Base-by-base conservation (phyloP, 1,140 invertebrate species). In the Leptopilina clavipes region DNA sequence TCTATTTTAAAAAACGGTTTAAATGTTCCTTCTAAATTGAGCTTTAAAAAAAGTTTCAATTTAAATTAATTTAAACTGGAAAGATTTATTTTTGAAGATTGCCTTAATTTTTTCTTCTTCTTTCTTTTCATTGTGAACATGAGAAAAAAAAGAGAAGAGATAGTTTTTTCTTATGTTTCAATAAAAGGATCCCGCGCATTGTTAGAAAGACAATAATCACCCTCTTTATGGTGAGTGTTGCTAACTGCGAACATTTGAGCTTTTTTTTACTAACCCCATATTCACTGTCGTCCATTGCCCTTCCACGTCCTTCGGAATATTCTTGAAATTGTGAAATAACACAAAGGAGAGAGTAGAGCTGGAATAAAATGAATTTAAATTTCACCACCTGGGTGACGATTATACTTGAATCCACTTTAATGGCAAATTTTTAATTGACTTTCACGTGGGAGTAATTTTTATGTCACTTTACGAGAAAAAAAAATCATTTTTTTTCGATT, bases 271-370 rank as follows among this genome's bases (percentile, higher is more conserved):
- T 85, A 83, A 91, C 90, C 85, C 86, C 84, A 45, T 86, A 75
- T 76, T 89, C 86, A 79, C 82, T 86, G 79, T 94, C 92, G 78
- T 94, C 92, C 40, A 91, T 91, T 1, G 93, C 93, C 14, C 93
- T 95, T 3, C 95, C 95, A 73, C 95, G 89, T 6, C 95, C 95
- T 8, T 92, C 94, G 76, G 92, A 90, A 79, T 95, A 94, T 85
- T 96, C 95, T 86, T 96, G 95, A 83, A 95, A 96, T 85, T 96
- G 95, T 5, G 95, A 96, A 80, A 95, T 92, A 70, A 96, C 95
- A 91, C 95, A 96, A 11, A 96, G 91, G 83, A 96, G 89, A 52
- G 94, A 93, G 88, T 96, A 96, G 54, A 94, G 89, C 95, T 96
- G 92, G 92, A 76, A 92, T 92, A 85, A 84, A 79, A 77, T 2